These are phyloP conservation scores for Graptemys geographica DNA, from an alignment of 2,797 vertebrate species.

Conservation along the genomic window DNA sequence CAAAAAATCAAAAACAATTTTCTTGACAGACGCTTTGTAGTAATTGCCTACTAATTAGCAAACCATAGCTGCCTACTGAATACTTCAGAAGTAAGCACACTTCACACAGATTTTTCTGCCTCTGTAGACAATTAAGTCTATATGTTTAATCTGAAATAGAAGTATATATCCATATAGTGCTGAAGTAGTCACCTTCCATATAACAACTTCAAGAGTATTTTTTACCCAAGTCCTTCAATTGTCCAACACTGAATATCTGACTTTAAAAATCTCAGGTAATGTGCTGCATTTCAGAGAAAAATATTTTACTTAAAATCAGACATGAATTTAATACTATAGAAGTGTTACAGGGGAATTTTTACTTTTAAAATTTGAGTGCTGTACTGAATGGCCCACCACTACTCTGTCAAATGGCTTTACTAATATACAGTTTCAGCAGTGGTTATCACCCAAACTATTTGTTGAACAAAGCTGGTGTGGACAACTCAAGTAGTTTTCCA, in stretches of 20 bases:
- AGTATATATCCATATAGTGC: background rate
- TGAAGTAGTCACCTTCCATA: background rate
- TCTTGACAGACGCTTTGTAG: background rate
- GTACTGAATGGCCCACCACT: background rate
- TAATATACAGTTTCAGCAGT: background rate
- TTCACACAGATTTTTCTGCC: background rate
- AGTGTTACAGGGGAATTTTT: background rate
- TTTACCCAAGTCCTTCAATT: background rate
- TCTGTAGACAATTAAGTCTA: background rate
- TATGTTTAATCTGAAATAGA: background rate
- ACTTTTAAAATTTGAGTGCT: background rate
- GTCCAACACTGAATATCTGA: background rate
- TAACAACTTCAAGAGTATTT: background rate
- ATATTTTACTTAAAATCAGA: background rate
- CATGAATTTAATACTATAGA: background rate
- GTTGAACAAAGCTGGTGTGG: background rate
- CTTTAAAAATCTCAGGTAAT: background rate
- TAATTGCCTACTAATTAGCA: background rate
- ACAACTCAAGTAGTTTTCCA: background rate
- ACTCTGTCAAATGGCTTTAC: background rate
- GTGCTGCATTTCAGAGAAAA: conserved; percentile 14
- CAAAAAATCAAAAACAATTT: background rate
- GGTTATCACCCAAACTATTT: background rate
- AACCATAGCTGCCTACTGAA: background rate
- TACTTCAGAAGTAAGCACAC: background rate